A percentile compares a stretch with the other conserved stretches of the same genome.
Evolutionary conservation across 2,888 invertebrate genomes (phyloP).

Genomic region (Odontothrips loti): DNA sequence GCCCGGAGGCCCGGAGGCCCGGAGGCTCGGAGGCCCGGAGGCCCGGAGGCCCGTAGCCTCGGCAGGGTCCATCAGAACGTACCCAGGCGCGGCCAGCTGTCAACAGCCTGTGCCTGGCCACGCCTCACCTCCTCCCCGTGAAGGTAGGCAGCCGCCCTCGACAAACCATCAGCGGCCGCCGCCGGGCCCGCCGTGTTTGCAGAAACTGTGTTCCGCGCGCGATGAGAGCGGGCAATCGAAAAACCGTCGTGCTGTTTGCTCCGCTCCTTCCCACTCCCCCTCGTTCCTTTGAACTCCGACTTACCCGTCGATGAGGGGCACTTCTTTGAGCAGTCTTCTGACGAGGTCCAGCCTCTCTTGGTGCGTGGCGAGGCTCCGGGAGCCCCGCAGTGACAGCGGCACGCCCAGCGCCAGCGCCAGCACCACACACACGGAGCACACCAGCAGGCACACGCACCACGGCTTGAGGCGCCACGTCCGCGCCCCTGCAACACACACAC

Average conservation of each 20-base stretch:
- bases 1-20: too few species aligned
- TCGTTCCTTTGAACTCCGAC: slow-evolving; percentile 38
- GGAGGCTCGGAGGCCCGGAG: too few species aligned
- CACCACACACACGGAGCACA: slow-evolving; percentile 57
- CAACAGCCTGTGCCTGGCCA: too few species aligned
- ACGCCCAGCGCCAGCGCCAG: slow-evolving; percentile 57
- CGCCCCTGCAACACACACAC: slow-evolving; percentile 35
- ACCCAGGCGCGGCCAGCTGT: too few species aligned
- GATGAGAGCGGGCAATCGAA: too few species aligned
- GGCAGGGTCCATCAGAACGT: too few species aligned
- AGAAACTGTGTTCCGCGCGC: too few species aligned
- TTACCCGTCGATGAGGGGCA: slow-evolving; percentile 64
- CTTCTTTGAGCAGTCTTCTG: slow-evolving; percentile 59
- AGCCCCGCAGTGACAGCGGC: slow-evolving; percentile 51
- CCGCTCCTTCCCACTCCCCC: slow-evolving; percentile 25
- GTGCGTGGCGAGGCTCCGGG: slow-evolving; percentile 36
- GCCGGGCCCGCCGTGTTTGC: too few species aligned
- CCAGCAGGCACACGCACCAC: slow-evolving; percentile 56
- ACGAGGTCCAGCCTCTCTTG: slow-evolving; percentile 58
- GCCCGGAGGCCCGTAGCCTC: too few species aligned
- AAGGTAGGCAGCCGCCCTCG: too few species aligned
- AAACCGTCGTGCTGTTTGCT: background rate
- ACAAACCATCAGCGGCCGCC: too few species aligned
- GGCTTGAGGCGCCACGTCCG: slow-evolving; percentile 39
- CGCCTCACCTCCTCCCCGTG: too few species aligned